Base-by-base conservation (phyloP, 2,888 invertebrate genomes). In the Scaptodrosophila latifasciaeformis region DNA sequence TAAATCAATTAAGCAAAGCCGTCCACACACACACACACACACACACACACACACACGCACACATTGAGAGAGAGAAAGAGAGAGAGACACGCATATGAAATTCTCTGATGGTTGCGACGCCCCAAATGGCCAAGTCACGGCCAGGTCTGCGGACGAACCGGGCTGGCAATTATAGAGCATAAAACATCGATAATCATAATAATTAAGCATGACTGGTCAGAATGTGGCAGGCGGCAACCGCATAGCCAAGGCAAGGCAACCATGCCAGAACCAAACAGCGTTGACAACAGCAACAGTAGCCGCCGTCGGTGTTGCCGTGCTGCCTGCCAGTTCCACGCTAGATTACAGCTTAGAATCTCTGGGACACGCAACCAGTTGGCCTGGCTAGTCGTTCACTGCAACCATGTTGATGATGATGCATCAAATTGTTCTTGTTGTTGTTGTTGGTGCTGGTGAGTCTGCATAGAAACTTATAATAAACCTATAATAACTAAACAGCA, bases 181-280 rank as follows among this genome's bases (percentile, higher is more conserved):
- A 75, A 81, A 76, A 77, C 75, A 81, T 81, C 70, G 80, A 75
- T 81, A 75, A 81, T 81, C 74, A 81, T 69, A 75, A 75, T 81
- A 81, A 75, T 75, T 75, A 75, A 81, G 70, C 60, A 76, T 75
- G 75, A 81, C 82, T 76, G 60, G 70, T 15, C 82, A 76, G 69
- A 81, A 75, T 59, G 50, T 47, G 35, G 24, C 49, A 34, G 19
- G 24, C 18, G 29, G 47, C 35, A n/a, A 24, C 35, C 21, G 63
- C 50, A 49, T n/a, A n/a, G n/a, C n/a, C n/a, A n/a, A n/a, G n/a
- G n/a, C n/a, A n/a, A n/a, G n/a, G n/a, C n/a, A n/a, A n/a, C n/a
- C n/a, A n/a, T n/a, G n/a, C n/a, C n/a, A n/a, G n/a, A n/a, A n/a
- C 45, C 52, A 17, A 7, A 39, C 48, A 48, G 7, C 39, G 30